These are phyloP conservation scores for Pseudomyrmex pallidus DNA, from an alignment of 1,140 invertebrate genomes.

Conservation along the genomic window DNA sequence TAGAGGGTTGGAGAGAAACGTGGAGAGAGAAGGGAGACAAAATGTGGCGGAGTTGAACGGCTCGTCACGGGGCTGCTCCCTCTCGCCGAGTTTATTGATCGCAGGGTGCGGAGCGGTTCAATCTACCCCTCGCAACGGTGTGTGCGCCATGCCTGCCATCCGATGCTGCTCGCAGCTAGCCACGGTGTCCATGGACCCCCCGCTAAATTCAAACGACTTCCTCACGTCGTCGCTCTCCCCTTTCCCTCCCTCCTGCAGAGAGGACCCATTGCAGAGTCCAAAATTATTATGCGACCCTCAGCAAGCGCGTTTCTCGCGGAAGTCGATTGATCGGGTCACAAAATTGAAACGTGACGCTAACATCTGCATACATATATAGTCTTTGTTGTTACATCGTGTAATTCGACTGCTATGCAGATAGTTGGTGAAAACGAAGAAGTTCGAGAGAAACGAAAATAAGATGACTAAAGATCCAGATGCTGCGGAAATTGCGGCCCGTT, in stretches of 20 bases:
- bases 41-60: conserved; percentile 66
- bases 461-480: neutral
- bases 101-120: conserved; percentile 75
- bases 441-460: neutral
- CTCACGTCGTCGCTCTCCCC: neutral
- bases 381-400: conserved; percentile 34
- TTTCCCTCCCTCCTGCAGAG: too few species aligned
- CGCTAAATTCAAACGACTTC: conserved; percentile 35
- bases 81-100: conserved; percentile 75
- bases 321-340: conserved; percentile 17
- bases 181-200: conserved; percentile 29
- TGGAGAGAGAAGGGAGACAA: conserved; percentile 7
- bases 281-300: neutral
- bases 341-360: conserved; percentile 8
- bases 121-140: conserved; percentile 71
- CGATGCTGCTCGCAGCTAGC: conserved; percentile 34
- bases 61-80: conserved; percentile 71
- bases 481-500: neutral
- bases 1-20: conserved; percentile 20
- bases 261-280: too few species aligned
- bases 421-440: neutral
- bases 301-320: neutral
- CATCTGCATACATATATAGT: conserved; percentile 4
- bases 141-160: conserved; percentile 71
- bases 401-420: neutral